Evolutionary conservation across 1,140 invertebrate species (phyloP), one percentile per base, ranked within the genome.

Genomic region (Scaptomyza montana): DNA sequence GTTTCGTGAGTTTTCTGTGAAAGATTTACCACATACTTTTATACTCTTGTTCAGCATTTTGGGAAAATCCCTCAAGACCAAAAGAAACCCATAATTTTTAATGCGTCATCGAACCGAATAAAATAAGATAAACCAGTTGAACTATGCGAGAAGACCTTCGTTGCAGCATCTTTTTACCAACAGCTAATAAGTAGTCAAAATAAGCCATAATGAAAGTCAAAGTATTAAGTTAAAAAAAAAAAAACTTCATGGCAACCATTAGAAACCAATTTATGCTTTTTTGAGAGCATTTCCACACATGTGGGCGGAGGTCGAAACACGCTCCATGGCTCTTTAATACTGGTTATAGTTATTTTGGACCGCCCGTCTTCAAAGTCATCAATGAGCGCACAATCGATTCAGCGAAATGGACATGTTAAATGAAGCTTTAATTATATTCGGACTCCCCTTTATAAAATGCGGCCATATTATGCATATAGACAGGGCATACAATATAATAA

Each of bases 121-220:
- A n/a, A 56, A 70, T 61, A 41, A 45, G 43, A 51, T 39, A 33
- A 72, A 69, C 49, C 51, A 53, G 13, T 63, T 33, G 25, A 59
- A 39, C 36, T 59, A 9, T 54, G 51, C 47, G 46, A 45, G 65
- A 45, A 86, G 82, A 61, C 84, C 82, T 82, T 87, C 81, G 46
- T 72, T 78, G 75, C 78, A 76, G 67, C 70, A 87, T 87, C 60
- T 33, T 65, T 65, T 57, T 66, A 47, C 30, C 56, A 46, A 50
- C 41, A 50, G 51, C 60, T 68, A 73, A 64, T 55, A 51, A 16
- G 39, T 71, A 60, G 55, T 73, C 56, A 39, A 39, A 62, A 72
- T 67, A 67, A 72, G 41, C 60, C 55, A 54, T 39, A 60, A 74
- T 56, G 74, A 77, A 77, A 77, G 70, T 77, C 43, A 59, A 73